Base-by-base conservation (phyloP, 1,140 invertebrate species). In the Bombus consobrinus region DNA sequence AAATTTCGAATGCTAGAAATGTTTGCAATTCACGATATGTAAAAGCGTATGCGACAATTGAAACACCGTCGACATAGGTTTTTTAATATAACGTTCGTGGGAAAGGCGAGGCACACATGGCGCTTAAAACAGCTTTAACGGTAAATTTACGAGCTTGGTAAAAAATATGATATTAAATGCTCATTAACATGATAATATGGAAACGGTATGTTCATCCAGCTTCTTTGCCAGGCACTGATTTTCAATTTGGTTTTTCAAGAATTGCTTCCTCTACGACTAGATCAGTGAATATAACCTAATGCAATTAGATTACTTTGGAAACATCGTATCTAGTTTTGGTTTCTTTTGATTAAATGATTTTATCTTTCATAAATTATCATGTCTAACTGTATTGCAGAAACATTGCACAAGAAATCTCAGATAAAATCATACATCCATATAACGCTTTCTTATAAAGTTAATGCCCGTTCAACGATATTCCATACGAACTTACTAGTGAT, bases 121-220 rank as follows among this genome's bases (percentile, higher is more conserved):
- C 64, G 34, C 64, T 81, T 81, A 64, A 53, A 87, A 80, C 68
- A 81, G 68, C 62, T 34, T 62, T 85, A 87, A 89, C 88, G 87
- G 80, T 83, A 80, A 73, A 88, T 74, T 81, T 84, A 66, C 41
- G 41, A 69, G 78, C 2, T 77, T 22, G 15, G 22, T 80, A 89
- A 88, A 89, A 89, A 86, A 39, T 68, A 59, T 57, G 68, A 75
- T 41, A 71, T 37, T 83, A 79, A 73, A 77, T 57, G 39, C 75
- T 77, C 25, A 72, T 85, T 68, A 75, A 68, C 47, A n/a, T 79
- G 73, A 80, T 37, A 37, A 25, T 62, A 68, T 78, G 37, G 74
- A 88, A 88, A 87, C 76, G 72, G 76, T 74, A 85, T 71, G 39
- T 22, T 41, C 69, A 43, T 39, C 18, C 41, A 32, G 43, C 43